Conservation (phyloP, 1,140 invertebrate species). For the Micrasema longulum region DNA sequence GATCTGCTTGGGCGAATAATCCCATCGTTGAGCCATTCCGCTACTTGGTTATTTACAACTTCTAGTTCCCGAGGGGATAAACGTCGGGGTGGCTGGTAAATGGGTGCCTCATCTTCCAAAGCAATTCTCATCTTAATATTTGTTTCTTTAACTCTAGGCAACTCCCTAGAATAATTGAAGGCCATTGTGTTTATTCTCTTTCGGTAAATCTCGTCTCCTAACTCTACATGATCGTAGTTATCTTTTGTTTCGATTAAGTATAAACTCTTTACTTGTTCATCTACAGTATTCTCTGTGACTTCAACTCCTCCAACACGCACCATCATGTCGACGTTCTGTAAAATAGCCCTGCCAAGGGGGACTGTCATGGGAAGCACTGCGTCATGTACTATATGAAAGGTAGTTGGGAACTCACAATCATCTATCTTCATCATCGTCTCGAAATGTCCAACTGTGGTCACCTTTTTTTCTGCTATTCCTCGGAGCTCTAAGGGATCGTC, state of each 20-base stretch:
- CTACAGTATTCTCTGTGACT: neutral
- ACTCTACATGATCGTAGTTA: neutral
- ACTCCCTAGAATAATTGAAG: neutral
- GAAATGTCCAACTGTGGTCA: neutral
- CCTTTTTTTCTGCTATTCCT: slow-evolving; percentile 1
- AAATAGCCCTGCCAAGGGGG: no score
- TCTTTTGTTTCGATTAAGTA: neutral
- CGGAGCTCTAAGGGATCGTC: neutral
- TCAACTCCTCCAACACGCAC: no score
- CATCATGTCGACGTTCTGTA: no score
- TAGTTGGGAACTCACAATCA: neutral
- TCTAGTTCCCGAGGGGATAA: neutral
- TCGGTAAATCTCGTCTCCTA: neutral
- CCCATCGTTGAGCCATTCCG: neutral
- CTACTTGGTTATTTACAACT: neutral
- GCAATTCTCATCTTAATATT: neutral
- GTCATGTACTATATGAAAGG: neutral
- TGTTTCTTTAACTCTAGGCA: neutral
- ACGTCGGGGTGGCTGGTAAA: slow-evolving; percentile 6
- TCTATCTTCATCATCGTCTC: slow-evolving; percentile 2
- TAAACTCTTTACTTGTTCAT: slow-evolving; percentile 1
- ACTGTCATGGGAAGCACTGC: neutral
- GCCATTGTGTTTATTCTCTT: neutral
- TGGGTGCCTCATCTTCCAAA: neutral
- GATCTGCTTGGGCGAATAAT: neutral